Base-by-base conservation (phyloP, 2,797 vertebrate genomes). In the Lindbergichthys nudifrons region DNA sequence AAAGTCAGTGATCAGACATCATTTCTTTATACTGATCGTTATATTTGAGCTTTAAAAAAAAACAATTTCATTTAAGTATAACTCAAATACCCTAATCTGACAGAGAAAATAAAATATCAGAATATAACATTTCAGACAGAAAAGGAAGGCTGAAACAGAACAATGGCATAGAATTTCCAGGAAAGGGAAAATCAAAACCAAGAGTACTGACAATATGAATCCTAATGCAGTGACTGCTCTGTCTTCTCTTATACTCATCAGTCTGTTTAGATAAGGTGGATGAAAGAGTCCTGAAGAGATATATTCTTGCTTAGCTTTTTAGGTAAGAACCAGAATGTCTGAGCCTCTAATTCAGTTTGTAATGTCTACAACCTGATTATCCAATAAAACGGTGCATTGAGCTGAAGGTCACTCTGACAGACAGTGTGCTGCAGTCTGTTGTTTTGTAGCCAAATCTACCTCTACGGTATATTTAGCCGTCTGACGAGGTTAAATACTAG, bases 391-490 rank as follows among this genome's bases (percentile, higher is more conserved):
- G 2, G 9, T 21, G 42, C 26, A 46, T 65, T 4, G 46, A 67
- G 10, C 58, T 15, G 46, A 47, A 21, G 61, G 42, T 67, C 74
- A 36, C 62, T 62, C 26, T 21, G 39, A 43, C 64, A 65, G 65
- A 61, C 19, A 30, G 26, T 19, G 7, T 14, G 21, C 36, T 48
- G 52, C 21, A 21, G 21, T 42, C 14, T 61, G 53, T 66, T 61
- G 7, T 71, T 65, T 73, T 45, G 52, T 67, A 52, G 76, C 60
- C 50, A 59, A 58, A 59, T 69, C 71, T 80, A 56, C 42, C 63
- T 52, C 64, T 18, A 69, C 65, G 32, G 56, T 88, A 73, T 74
- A 83, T 75, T 87, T 87, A 87, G 83, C 43, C 73, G 73, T 88
- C 75, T 79, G 82, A 73, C 26, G 3, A 53, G 10, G 64, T 69